Evolutionary conservation across 2,888 invertebrate genomes (phyloP), one percentile per base, ranked within the genome.

Genomic region (Pelosia muscerda): DNA sequence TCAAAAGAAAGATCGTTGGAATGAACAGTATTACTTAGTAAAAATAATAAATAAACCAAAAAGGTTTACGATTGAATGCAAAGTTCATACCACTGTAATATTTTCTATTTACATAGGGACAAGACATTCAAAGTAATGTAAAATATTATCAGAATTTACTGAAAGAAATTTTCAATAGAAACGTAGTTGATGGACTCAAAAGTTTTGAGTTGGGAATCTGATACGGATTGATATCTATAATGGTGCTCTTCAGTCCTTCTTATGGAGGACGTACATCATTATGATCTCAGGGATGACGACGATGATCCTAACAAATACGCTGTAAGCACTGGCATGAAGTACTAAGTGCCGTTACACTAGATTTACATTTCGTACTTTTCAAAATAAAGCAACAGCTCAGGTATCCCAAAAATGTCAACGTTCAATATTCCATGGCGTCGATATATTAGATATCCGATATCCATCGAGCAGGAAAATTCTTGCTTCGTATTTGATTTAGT

Each of bases 371-470:
- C 13, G 19, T 19, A 19, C 6, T 19, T 42, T 42, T 42, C 8
- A 19, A 6, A 42, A 42, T 19, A 42, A 42, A 15, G 19, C 42
- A 6, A 34, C 34, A 19, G 19, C 19, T 42, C 42, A 19, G 42
- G 42, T 42, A 42, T 42, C 42, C 42, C 19, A 42, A 42, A 19
- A 42, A 13, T 42, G 42, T 42, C 42, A 6, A 19, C 42, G 42
- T 42, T 42, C 42, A 42, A 42, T 42, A 42, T 19, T 19, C 23
- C 38, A 42, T 42, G 59, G 59, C 15, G 59, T 60, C 59, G 59
- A 15, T 60, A 60, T 60, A 22, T 59, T 38, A 60, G 25, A 25
- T n/a, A 60, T 38, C 38, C 38, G 59, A 60, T 60, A 60, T 23
- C 59, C 38, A 60, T 38, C 38, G 59, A 60, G 9, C 59, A 60